phyloP scores from a whole-genome alignment of 2,888 invertebrate species.

The Carcina quercana region DNA sequence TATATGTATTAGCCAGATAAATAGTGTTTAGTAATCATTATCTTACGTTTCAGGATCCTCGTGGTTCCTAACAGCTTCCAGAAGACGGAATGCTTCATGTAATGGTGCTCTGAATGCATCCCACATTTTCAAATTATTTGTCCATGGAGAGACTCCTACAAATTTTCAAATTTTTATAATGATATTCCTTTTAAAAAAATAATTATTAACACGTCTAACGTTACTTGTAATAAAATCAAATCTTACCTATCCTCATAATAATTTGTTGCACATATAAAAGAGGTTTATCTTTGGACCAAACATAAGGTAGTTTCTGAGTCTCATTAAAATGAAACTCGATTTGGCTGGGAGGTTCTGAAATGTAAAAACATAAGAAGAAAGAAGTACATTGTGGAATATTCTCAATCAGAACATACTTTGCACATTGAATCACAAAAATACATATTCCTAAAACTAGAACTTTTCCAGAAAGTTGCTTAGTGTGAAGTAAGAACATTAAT shows the following conservation, averaged over 20 bases:
- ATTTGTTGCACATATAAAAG: slow-evolving; percentile 85
- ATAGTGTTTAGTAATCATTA: too few species aligned
- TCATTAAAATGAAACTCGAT: slow-evolving; percentile 53
- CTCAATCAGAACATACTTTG: too few species aligned
- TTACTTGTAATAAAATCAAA: not conserved
- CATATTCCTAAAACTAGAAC: too few species aligned
- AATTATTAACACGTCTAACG: too few species aligned
- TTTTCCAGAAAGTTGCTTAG: too few species aligned
- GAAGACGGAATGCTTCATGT: slow-evolving; percentile 89
- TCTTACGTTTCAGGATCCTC: slow-evolving; percentile 81
- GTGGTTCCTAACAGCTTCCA: slow-evolving; percentile 91
- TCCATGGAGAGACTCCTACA: slow-evolving; percentile 90
- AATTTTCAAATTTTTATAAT: not conserved
- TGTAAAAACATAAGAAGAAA: too few species aligned
- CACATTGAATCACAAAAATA: too few species aligned
- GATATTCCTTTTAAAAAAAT: too few species aligned
- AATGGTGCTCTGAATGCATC: slow-evolving; percentile 95
- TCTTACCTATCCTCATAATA: slow-evolving; percentile 75
- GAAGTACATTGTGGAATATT: too few species aligned
- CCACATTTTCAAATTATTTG: slow-evolving; percentile 83
- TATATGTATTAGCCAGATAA: too few species aligned
- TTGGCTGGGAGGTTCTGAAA: slow-evolving; percentile 38
- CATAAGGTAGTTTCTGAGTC: slow-evolving; percentile 67
- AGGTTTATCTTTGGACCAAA: slow-evolving; percentile 78
- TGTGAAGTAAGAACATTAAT: too few species aligned